Conservation (phyloP, 2,888 invertebrate genomes). For the Melangyna quadrimaculata region DNA sequence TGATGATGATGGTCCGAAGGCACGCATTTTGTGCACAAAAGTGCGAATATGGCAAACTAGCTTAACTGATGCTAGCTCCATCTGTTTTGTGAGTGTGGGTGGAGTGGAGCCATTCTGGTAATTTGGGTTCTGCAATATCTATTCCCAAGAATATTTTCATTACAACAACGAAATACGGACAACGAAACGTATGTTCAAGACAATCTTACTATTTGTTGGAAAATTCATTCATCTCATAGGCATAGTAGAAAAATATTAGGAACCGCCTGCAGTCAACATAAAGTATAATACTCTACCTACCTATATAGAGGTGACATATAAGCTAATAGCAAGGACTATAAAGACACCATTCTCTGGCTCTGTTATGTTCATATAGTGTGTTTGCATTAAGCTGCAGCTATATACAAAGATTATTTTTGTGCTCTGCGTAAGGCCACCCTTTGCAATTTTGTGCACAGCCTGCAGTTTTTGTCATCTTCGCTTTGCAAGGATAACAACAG, state of each 20-base stretch:
- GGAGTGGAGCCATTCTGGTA: constrained; percentile 47
- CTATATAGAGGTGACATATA: neutral
- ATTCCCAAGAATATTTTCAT: constrained; percentile 7
- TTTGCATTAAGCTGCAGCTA: neutral
- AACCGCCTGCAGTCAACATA: constrained; percentile 30
- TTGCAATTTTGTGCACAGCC: constrained; percentile 50
- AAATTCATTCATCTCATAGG: constrained; percentile 20
- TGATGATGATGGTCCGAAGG: constrained; percentile 8
- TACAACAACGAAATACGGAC: neutral
- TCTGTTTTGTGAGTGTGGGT: neutral
- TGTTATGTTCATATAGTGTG: neutral
- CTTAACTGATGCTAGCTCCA: neutral
- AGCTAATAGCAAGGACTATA: neutral
- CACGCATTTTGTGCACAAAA: constrained; percentile 39
- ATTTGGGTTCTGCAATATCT: constrained; percentile 40
- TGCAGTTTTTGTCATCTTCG: constrained; percentile 45
- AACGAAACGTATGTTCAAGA: constrained; percentile 38
- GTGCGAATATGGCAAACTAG: constrained; percentile 46
- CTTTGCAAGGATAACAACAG: constrained; percentile 51
- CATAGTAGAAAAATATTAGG: neutral
- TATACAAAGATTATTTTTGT: constrained; percentile 18
- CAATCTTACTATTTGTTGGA: constrained; percentile 50
- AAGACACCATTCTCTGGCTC: neutral
- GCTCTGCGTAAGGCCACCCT: constrained; percentile 34
- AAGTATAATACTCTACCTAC: constrained; percentile 25